Conservation (phyloP, 2,888 invertebrate genomes). For the Phyllotreta cruciferae region DNA sequence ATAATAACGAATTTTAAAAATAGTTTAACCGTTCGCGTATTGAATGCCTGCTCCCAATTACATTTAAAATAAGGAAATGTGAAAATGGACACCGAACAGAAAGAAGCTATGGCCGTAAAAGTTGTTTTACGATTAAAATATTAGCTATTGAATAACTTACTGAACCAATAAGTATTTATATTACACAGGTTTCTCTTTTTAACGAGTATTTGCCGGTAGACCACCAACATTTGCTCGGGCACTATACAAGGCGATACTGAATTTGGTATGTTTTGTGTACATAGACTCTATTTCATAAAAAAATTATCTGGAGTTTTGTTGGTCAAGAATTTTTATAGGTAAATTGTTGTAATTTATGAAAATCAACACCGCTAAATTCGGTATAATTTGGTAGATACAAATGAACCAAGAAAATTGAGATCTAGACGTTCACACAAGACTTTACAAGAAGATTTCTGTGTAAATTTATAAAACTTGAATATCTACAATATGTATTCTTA, state of each 20-base stretch:
- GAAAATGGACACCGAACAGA: slow-evolving; percentile 3
- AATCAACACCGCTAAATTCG: no score
- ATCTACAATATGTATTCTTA: no score
- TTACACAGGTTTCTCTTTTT: slow-evolving; percentile 19
- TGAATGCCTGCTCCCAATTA: neutral
- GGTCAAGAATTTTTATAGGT: no score
- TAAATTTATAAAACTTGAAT: no score
- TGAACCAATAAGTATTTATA: slow-evolving; percentile 23
- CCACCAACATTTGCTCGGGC: slow-evolving; percentile 17
- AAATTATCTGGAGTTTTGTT: no score
- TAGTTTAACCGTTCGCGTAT: neutral
- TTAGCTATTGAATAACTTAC: slow-evolving; percentile 21
- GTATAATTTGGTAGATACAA: no score
- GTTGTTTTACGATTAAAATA: slow-evolving; percentile 19
- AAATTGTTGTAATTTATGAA: no score
- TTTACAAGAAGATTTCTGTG: no score
- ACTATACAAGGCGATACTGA: no score
- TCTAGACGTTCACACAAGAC: no score
- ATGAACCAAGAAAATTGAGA: no score
- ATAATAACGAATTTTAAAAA: no score
- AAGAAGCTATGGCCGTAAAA: slow-evolving; percentile 11
- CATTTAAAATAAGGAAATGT: slow-evolving; percentile 11
- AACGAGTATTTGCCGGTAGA: slow-evolving; percentile 22
- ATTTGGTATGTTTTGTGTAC: neutral
- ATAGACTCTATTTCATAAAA: neutral